Conservation (phyloP, 2,113 vertebrate genomes). For the Oenanthe melanoleuca region DNA sequence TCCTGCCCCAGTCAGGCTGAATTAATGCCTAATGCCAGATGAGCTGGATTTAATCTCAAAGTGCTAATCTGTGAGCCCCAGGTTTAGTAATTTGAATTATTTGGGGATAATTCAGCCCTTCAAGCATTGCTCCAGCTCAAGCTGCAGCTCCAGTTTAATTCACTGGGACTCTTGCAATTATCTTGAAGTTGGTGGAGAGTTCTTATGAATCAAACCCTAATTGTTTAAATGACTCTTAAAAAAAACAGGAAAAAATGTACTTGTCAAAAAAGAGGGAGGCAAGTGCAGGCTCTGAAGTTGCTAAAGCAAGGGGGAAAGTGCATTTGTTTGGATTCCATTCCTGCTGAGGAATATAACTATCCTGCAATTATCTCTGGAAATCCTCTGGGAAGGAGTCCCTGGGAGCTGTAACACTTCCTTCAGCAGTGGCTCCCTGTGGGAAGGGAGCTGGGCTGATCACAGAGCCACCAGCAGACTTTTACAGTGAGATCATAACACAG, state of each 20-base stretch:
- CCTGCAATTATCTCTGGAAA: constrained; percentile 16
- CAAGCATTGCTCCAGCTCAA: not conserved
- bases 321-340: not conserved
- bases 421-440: not conserved
- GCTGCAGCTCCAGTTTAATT: not conserved
- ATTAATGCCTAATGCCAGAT: not conserved
- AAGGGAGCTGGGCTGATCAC: not conserved
- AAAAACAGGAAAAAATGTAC: not conserved
- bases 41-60: not conserved
- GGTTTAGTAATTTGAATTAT: not conserved
- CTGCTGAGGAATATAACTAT: no score
- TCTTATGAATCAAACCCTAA: not conserved
- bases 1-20: not conserved
- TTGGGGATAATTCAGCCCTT: not conserved
- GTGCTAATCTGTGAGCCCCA: not conserved
- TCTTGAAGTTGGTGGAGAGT: not conserved
- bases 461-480: not conserved
- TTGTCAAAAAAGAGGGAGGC: not conserved
- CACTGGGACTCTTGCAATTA: not conserved
- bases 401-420: not conserved
- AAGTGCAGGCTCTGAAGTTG: not conserved
- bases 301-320: not conserved
- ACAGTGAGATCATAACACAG: not conserved
- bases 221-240: not conserved
- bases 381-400: not conserved